phyloP scores from a whole-genome alignment of 2,888 invertebrate genomes.

The Lepidocyrtinus sp. region DNA sequence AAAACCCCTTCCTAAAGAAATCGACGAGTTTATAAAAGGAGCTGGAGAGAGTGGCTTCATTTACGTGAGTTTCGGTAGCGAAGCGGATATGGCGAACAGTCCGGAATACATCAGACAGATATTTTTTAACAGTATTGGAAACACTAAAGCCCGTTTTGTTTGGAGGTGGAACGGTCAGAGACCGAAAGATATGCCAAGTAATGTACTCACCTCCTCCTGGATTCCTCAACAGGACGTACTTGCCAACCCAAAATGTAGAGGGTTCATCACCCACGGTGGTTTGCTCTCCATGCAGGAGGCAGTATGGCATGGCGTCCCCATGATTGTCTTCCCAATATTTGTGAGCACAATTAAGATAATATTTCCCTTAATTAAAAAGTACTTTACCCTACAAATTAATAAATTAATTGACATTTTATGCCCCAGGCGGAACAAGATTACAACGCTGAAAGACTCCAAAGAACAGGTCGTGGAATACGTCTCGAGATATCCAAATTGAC shows the following conservation, averaged over 20 bases:
- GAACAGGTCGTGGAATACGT: slow-evolving; percentile 58
- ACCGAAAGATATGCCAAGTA: slow-evolving; percentile 54
- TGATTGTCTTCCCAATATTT: slow-evolving; percentile 61
- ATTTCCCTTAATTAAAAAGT: not conserved
- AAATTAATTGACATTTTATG: not conserved
- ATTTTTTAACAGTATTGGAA: slow-evolving; percentile 51
- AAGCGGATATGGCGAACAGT: slow-evolving; percentile 46
- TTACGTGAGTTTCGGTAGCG: slow-evolving; percentile 66
- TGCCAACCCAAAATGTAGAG: slow-evolving; percentile 60
- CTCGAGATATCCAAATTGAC: slow-evolving; percentile 55
- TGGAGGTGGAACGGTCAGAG: slow-evolving; percentile 64
- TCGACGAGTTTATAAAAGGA: slow-evolving; percentile 46
- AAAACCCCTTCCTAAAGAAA: slow-evolving; percentile 55
- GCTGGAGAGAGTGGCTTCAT: slow-evolving; percentile 60
- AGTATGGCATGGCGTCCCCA: slow-evolving; percentile 55
- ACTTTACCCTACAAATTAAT: not conserved
- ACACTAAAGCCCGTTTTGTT: slow-evolving; percentile 44
- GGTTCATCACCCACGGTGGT: slow-evolving; percentile 65
- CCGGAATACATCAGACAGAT: slow-evolving; percentile 39
- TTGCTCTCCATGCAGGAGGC: slow-evolving; percentile 61
- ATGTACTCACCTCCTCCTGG: slow-evolving; percentile 57
- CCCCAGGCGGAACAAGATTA: slow-evolving; percentile 61
- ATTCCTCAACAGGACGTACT: slow-evolving; percentile 65
- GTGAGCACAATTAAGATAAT: slow-evolving; percentile 36
- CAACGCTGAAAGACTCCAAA: slow-evolving; percentile 59